These are phyloP conservation scores for Albula goreensis DNA, from an alignment of 2,113 vertebrate species.

Conservation along the genomic window DNA sequence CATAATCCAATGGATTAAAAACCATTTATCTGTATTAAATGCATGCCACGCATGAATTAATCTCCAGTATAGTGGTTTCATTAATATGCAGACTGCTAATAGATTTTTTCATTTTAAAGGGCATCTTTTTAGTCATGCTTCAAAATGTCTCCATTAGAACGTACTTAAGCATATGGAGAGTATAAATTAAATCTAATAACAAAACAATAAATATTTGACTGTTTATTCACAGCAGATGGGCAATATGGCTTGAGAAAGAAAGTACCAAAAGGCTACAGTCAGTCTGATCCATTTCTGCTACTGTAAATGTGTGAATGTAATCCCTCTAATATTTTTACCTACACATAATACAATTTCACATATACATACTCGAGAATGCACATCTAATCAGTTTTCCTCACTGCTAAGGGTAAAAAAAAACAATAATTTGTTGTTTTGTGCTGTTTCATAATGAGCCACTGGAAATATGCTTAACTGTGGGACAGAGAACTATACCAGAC, in stretches of 20 bases:
- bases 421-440: no score
- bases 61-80: neutral
- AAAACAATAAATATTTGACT: neutral
- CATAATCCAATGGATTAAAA: neutral
- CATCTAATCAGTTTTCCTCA: no score
- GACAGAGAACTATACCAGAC: no score
- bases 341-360: no score
- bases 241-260: neutral
- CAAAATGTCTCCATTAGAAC: neutral
- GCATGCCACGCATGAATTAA: neutral
- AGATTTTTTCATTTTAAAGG: neutral
- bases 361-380: no score
- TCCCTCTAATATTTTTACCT: no score
- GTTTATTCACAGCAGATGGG: neutral
- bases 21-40: constrained; percentile 17
- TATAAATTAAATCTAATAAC: neutral
- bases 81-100: neutral
- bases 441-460: no score
- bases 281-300: neutral
- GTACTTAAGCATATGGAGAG: neutral
- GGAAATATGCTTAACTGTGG: no score
- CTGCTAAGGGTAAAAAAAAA: no score
- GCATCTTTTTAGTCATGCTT: neutral
- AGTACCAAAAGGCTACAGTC: neutral
- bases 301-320: no score